phyloP scores from a whole-genome alignment of 2,797 vertebrate genomes.

The Danionella dracula region DNA sequence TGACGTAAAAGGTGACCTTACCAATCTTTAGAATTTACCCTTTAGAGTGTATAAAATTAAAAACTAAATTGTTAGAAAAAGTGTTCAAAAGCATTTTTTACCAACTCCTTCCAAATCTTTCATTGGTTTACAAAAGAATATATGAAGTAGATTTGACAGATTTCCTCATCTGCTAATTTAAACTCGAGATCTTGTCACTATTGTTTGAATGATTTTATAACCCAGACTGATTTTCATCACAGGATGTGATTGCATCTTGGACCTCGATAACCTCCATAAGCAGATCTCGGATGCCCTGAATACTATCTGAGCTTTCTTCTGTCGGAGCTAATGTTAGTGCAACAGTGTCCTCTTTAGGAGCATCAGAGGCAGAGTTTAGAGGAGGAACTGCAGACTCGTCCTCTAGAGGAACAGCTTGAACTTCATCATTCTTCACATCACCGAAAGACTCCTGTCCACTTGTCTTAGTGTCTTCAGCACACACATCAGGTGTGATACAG shows the following conservation, averaged over 20 bases:
- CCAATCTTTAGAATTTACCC: no score
- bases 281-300: constrained; percentile 60
- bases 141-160: no score
- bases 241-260: constrained; percentile 40
- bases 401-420: no score
- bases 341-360: constrained; percentile 33
- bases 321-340: neutral
- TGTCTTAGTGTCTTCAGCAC: constrained; percentile 23
- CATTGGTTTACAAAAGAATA: no score
- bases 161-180: no score
- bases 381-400: neutral
- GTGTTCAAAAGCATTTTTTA: no score
- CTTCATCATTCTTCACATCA: neutral
- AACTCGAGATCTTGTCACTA: neutral
- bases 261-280: constrained; percentile 64
- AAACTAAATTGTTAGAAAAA: no score
- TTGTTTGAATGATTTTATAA: neutral
- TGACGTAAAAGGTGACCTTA: no score
- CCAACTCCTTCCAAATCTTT: no score
- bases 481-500: neutral
- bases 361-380: constrained; percentile 3
- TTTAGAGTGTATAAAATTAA: no score
- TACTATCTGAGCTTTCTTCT: constrained; percentile 46
- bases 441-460: neutral
- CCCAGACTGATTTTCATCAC: neutral